Evolutionary conservation across 2,113 vertebrate species (phyloP).

Genomic region (Paraplagusia blochii): DNA sequence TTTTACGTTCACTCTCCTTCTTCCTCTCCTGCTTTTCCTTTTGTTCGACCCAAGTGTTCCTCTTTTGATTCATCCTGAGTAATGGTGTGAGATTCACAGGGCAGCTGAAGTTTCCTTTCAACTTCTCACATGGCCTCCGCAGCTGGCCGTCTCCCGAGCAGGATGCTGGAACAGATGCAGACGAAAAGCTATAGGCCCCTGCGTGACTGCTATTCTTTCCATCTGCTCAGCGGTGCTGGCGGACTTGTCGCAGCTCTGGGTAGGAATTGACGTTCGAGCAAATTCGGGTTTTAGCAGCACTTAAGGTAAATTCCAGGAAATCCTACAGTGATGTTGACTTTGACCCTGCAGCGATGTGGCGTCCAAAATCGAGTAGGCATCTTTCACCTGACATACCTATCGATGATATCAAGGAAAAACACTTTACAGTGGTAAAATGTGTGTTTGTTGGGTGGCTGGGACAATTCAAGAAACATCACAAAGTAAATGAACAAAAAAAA

Average conservation of each 20-base stretch:
- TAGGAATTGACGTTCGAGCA: not conserved
- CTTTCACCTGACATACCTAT: not conserved
- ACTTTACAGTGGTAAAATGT: too few relatives aligned
- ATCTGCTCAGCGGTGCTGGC: constrained; percentile 22
- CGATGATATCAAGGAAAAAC: too few relatives aligned
- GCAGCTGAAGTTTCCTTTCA: constrained; percentile 68
- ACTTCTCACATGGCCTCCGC: constrained; percentile 57
- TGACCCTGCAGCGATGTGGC: not conserved
- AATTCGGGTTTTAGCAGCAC: constrained; percentile 2
- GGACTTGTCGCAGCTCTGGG: not conserved
- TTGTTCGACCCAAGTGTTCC: constrained; percentile 79
- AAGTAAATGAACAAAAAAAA: not conserved
- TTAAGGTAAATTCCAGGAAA: not conserved
- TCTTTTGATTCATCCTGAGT: constrained; percentile 86
- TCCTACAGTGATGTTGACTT: not conserved
- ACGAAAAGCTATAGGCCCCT: constrained; percentile 24
- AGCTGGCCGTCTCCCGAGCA: constrained; percentile 51
- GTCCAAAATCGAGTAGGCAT: not conserved
- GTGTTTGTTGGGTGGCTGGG: too few relatives aligned
- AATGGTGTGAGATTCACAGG: constrained; percentile 81
- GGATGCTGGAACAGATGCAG: constrained; percentile 50
- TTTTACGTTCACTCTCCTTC: constrained; percentile 75
- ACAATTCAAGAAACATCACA: not conserved
- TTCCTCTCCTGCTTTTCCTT: constrained; percentile 47
- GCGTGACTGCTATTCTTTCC: constrained; percentile 30